Percentiles rank a stretch among this genome's conserved stretches.
These are phyloP conservation scores for Paracyprichromis sp. DNA, from an alignment of 2,113 vertebrate genomes.

Conservation along the genomic window DNA sequence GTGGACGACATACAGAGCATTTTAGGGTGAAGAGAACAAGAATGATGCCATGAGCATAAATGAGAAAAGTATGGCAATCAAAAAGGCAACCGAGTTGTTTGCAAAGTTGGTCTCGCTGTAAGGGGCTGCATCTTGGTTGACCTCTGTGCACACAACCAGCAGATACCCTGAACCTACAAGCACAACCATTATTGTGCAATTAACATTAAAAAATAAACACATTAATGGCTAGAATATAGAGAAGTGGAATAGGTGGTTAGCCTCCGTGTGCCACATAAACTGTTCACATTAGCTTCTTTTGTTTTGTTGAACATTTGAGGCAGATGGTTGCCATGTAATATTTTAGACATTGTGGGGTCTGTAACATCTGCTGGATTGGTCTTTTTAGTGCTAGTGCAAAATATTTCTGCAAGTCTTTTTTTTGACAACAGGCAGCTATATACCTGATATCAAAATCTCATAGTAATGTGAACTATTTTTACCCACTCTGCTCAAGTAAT, in stretches of 20 bases:
- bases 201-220: background rate
- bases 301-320: background rate
- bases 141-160: background rate
- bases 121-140: background rate
- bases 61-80: background rate
- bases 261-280: background rate
- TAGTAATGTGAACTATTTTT: background rate
- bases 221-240: background rate
- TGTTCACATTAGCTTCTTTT: background rate
- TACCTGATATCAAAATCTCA: background rate
- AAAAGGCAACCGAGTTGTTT: slow-evolving; percentile 26
- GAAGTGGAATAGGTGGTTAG: background rate
- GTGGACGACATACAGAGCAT: background rate
- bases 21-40: background rate
- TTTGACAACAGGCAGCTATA: background rate
- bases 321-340: background rate
- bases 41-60: background rate
- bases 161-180: background rate
- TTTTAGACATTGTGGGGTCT: background rate
- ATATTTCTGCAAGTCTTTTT: background rate
- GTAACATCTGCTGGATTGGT: background rate
- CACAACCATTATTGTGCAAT: background rate
- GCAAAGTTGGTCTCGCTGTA: background rate
- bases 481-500: background rate
- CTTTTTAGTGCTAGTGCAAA: background rate